A percentile compares a stretch with the other conserved stretches of the same genome.
Conservation (phyloP, 2,113 vertebrate species). For the Nesoenas mayeri region DNA sequence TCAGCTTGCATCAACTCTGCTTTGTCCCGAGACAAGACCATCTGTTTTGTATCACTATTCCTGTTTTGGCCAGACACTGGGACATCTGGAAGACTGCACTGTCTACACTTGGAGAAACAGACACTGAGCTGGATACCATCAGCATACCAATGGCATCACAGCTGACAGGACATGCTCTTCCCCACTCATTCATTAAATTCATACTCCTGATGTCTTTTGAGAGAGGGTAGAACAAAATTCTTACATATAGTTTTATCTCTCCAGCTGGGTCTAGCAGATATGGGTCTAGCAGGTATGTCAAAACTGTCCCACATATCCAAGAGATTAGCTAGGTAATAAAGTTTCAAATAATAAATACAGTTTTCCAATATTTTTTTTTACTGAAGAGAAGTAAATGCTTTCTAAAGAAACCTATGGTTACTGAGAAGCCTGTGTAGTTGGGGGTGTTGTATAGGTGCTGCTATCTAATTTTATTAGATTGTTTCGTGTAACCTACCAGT, state of each 20-base stretch:
- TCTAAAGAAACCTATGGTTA: not conserved
- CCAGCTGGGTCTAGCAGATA: not conserved
- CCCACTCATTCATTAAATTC: conserved; percentile 9
- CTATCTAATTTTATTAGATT: not conserved
- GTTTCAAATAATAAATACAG: not conserved
- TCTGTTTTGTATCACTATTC: conserved; percentile 42
- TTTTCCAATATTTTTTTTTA: not conserved
- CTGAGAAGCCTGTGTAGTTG: not conserved
- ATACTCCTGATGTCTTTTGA: not conserved
- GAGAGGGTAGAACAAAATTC: not conserved
- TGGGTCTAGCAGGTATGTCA: not conserved
- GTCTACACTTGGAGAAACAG: not conserved
- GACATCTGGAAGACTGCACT: conserved; percentile 53
- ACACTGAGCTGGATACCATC: conserved; percentile 49
- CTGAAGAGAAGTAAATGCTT: not conserved
- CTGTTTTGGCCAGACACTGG: conserved; percentile 39
- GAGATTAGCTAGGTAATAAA: not conserved
- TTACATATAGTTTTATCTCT: not conserved
- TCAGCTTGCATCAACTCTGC: not conserved
- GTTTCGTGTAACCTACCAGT: not conserved
- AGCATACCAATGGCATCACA: conserved; percentile 35
- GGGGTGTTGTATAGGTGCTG: not conserved
- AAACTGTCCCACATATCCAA: not conserved
- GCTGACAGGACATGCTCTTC: conserved; percentile 42
- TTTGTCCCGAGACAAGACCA: not conserved